Evolutionary conservation across 2,888 invertebrate genomes (phyloP), one percentile per base, ranked within the genome.

Genomic region (Metallyticus violacea): DNA sequence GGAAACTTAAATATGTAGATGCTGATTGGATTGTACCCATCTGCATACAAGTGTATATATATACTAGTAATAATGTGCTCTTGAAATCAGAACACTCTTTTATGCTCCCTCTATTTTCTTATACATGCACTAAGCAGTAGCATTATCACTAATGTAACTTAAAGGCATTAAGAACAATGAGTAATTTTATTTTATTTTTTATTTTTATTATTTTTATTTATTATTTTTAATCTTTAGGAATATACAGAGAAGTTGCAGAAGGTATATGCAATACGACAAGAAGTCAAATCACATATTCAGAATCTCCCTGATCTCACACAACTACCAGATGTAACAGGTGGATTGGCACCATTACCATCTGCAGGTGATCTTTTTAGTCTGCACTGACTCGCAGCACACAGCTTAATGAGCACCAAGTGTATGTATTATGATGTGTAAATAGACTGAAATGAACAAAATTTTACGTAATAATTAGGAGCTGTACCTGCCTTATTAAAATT

Each of bases 331-430:
- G 97, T 98, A 0, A 98, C 97, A 0, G 98, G 97, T 26, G 98
- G 98, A 7, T 92, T 99, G 77, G 97, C 98, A 62, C 99, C 99
- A 0, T 92, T 99, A 88, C 99, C 99, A 77, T 98, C 98, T 4
- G 98, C 98, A 77, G 98, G 98, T 1, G 98, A 99, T 92, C 94
- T 99, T 78, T 99, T 99, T 92, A 97, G 95, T 92, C 91, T 97
- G 89, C 93, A 93, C 89, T 92, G 85, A 86, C 26, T 62, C 15
- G 7, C 22, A 62, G 40, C 40, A 4, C 15, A 15, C 40, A 62
- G 40, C 30, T n/a, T n/a, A n/a, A n/a, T n/a, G n/a, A n/a, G n/a
- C n/a, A 25, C 25, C 3, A 22, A 6, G 79, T 26, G 79, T 22
- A 28, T 29, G 81, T 30, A n/a, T 29, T n/a, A 27, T 9, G 26